These are phyloP conservation scores for Ornithoptera alexandrae DNA, from an alignment of 2,888 invertebrate genomes.

Conservation along the genomic window DNA sequence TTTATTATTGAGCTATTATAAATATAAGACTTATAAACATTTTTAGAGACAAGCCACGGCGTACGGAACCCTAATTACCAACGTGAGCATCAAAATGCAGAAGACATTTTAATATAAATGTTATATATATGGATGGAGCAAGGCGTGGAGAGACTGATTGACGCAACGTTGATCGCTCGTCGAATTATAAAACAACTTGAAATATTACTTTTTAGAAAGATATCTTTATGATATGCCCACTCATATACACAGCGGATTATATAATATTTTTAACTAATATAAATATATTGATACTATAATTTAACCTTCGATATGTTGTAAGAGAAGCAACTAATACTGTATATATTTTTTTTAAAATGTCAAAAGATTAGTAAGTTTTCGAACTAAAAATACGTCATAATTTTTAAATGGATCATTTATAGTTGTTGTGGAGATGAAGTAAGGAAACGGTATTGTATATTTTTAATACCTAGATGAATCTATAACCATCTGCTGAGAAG, in stretches of 20 bases:
- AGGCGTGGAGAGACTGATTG: conserved; percentile 29
- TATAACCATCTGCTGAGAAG: not conserved
- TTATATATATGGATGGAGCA: conserved; percentile 15
- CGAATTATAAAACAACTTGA: conserved; percentile 20
- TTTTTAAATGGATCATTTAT: no score
- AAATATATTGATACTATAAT: no score
- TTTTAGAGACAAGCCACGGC: not conserved
- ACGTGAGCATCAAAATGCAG: conserved; percentile 5
- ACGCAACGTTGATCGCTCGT: conserved; percentile 18
- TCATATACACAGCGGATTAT: not conserved
- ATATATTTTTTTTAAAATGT: no score
- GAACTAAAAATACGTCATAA: no score
- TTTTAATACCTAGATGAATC: not conserved
- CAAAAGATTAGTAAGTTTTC: no score
- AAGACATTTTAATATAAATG: not conserved
- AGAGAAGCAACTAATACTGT: no score
- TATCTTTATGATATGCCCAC: not conserved
- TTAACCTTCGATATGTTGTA: no score
- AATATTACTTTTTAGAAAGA: conserved; percentile 19
- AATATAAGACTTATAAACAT: not conserved
- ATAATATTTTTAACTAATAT: not conserved
- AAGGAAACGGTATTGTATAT: not conserved
- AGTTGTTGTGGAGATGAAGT: no score
- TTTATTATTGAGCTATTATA: not conserved
- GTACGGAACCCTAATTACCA: conserved; percentile 23